Conservation (phyloP, 37 sponge, comb jelly and placozoan species). For the Oopsacas minuta region DNA sequence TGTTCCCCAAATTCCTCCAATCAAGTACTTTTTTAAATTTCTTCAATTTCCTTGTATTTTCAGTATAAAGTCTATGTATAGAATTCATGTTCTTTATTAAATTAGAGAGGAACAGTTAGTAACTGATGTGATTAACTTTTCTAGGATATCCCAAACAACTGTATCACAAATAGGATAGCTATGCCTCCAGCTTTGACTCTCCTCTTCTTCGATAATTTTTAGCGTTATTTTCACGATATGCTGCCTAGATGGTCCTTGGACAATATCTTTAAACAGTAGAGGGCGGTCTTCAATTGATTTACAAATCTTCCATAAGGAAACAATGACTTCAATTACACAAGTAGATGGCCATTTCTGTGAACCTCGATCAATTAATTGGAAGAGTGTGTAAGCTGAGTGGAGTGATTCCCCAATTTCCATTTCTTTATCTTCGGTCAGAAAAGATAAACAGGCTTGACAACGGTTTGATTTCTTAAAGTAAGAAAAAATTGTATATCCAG, state of each 20-base stretch:
- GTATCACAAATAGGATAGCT: not conserved
- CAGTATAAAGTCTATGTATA: not conserved
- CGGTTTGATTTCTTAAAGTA: not conserved
- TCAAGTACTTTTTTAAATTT: not conserved
- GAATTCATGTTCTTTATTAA: not conserved
- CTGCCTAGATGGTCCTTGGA: not conserved
- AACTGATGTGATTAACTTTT: not conserved
- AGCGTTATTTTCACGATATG: not conserved
- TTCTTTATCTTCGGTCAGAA: conserved; percentile 12
- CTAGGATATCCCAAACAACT: not conserved
- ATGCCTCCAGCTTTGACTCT: not conserved
- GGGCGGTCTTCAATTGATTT: not conserved
- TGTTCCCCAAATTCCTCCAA: too few relatives aligned
- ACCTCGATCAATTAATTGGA: not conserved
- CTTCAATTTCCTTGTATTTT: not conserved
- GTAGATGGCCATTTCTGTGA: not conserved
- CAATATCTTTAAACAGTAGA: not conserved
- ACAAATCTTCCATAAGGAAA: not conserved
- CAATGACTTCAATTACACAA: not conserved
- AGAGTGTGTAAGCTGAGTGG: not conserved
- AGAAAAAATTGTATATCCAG: not conserved
- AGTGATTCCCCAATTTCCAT: not conserved
- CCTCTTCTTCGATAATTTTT: not conserved
- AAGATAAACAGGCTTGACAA: not conserved
- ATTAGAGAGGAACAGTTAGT: not conserved